Evolutionary conservation across 1,140 invertebrate genomes (phyloP).

Genomic region (Bacillus rossius): DNA sequence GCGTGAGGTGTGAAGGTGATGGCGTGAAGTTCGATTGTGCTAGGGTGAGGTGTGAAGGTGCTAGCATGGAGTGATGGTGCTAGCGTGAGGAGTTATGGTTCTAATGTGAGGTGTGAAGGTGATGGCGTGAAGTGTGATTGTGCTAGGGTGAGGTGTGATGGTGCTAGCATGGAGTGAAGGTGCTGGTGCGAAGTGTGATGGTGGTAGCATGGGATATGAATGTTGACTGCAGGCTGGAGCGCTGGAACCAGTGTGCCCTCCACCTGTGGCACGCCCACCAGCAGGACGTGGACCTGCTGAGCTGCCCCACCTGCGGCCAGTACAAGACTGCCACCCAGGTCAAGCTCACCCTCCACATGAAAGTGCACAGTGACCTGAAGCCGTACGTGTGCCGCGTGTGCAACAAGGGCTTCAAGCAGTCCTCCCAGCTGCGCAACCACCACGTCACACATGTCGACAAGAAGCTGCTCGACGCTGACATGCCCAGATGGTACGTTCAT

Average conservation of each 20-base stretch:
- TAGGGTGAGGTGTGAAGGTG: too few species aligned
- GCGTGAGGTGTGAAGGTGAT: too few species aligned
- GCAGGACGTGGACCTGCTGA: constrained; percentile 56
- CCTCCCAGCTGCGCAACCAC: constrained; percentile 57
- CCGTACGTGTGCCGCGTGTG: constrained; percentile 54
- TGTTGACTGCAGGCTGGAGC: constrained; percentile 25
- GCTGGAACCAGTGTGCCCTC: constrained; percentile 55
- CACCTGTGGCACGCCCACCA: constrained; percentile 65
- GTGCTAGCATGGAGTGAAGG: too few species aligned
- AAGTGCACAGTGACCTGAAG: constrained; percentile 52
- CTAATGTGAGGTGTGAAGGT: too few species aligned
- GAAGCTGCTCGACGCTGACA: constrained; percentile 31
- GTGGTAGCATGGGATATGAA: too few species aligned
- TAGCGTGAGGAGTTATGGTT: too few species aligned
- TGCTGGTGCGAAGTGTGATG: too few species aligned
- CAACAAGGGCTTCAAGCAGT: constrained; percentile 57
- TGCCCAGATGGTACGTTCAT: constrained; percentile 12
- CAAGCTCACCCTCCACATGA: constrained; percentile 52
- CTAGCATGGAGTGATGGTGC: too few species aligned
- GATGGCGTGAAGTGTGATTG: too few species aligned
- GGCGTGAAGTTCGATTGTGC: too few species aligned
- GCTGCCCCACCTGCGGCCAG: constrained; percentile 53
- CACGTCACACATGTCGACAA: constrained; percentile 49
- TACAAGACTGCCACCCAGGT: constrained; percentile 51
- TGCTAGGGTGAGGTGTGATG: too few species aligned